These are phyloP conservation scores for Clusia tigrina DNA, from an alignment of 2,888 invertebrate species.

Conservation along the genomic window DNA sequence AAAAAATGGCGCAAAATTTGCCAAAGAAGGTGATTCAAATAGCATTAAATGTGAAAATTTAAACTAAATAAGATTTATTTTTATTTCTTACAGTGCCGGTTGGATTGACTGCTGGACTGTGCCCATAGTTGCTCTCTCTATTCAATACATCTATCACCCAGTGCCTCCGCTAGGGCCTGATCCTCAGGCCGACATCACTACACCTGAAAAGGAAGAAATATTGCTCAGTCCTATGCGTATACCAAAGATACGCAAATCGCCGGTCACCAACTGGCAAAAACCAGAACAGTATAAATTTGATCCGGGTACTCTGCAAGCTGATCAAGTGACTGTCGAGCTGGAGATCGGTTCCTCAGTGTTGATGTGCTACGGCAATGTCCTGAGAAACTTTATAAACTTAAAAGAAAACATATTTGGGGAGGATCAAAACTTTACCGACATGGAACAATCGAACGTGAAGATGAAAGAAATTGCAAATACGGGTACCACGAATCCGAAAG, in stretches of 20 bases:
- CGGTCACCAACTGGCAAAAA: conserved; percentile 73
- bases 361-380: conserved; percentile 88
- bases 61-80: neutral
- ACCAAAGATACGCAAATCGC: conserved; percentile 78
- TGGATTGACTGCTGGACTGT: conserved; percentile 98
- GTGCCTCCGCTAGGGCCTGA: conserved; percentile 87
- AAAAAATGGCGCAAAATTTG: conserved; percentile 87
- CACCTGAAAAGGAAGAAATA: conserved; percentile 94
- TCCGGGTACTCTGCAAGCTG: conserved; percentile 83
- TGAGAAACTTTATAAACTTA: conserved; percentile 87
- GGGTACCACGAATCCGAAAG: conserved; percentile 63
- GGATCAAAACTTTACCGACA: conserved; percentile 92
- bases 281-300: conserved; percentile 82
- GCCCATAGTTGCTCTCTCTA: conserved; percentile 90
- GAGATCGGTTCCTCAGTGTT: conserved; percentile 95
- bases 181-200: conserved; percentile 90
- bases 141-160: conserved; percentile 91
- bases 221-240: conserved; percentile 91
- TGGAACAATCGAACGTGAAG: conserved; percentile 73
- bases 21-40: conserved; percentile 66
- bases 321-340: conserved; percentile 89
- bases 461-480: conserved; percentile 64
- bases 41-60: neutral
- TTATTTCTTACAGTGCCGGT: conserved; percentile 66
- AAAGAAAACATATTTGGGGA: conserved; percentile 98